Conservation (phyloP, 2,797 vertebrate genomes). For the Chelidonichthys spinosus region DNA sequence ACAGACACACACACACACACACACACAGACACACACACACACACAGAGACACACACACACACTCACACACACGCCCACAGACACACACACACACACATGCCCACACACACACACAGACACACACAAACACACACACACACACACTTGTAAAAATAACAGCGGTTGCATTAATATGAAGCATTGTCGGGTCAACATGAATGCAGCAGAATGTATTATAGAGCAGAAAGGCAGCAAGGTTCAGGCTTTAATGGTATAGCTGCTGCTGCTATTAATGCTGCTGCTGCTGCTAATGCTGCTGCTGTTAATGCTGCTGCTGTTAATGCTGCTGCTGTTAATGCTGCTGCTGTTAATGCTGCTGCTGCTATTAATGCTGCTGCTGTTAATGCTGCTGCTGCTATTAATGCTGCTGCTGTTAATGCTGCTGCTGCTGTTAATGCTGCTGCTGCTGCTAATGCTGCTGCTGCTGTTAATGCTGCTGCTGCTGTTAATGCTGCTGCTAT, state of each 20-base stretch:
- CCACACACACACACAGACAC: slow-evolving; percentile 23
- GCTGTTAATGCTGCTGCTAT: too few species aligned
- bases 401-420: too few species aligned
- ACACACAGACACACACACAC: slow-evolving; percentile 46
- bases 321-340: too few species aligned
- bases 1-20: background rate
- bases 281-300: too few species aligned
- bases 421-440: too few species aligned
- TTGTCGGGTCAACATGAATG: slow-evolving; percentile 48
- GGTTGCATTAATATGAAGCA: slow-evolving; percentile 55
- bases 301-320: too few species aligned
- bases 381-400: too few species aligned
- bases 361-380: too few species aligned
- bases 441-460: too few species aligned
- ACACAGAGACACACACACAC: slow-evolving; percentile 22
- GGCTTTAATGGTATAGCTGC: slow-evolving; percentile 52
- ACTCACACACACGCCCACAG: slow-evolving; percentile 45
- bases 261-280: slow-evolving; percentile 14
- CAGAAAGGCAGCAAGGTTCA: slow-evolving; percentile 20
- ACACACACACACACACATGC: slow-evolving; percentile 17
- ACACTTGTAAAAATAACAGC: slow-evolving; percentile 63
- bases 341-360: too few species aligned
- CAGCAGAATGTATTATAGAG: slow-evolving; percentile 54
- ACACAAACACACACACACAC: slow-evolving; percentile 52
- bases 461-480: too few species aligned